Evolutionary conservation across 2,888 invertebrate species (phyloP), one percentile per base, ranked within the genome.

Genomic region (Hypomecis atomaria): DNA sequence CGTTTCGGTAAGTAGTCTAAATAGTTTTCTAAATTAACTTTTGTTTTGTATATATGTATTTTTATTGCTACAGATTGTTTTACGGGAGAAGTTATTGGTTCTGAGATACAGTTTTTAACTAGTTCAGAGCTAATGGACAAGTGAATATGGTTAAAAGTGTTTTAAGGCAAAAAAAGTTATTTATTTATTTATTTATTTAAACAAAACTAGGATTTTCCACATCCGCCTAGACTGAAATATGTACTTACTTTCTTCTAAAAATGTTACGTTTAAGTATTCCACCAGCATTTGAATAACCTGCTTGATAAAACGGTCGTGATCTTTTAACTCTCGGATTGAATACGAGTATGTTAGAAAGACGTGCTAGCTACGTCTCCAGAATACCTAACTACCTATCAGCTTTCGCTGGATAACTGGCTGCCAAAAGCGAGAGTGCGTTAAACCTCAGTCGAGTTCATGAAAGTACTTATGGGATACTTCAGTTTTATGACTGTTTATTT

Each of bases 311-410:
- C 67, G 60, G 57, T 61, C 71, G 70, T 77, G 77, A 77, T 77
- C 79, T 77, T 69, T 71, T 71, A 71, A 72, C 74, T 73, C 73
- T 65, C 73, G 74, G 75, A 77, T 78, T 78, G 72, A 75, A 75
- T 74, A 73, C 71, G 71, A 68, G 65, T 63, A 65, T 63, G 62
- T 59, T 66, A 13, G 67, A 43, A 56, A 60, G 65, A 60, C 65
- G 60, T 57, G 60, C 45, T 37, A 4, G 57, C 49, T 68, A 66
- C 71, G 71, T 65, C 53, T 60, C 43, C 49, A 59, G 72, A 72
- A 72, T 72, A 62, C 42, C 59, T 66, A 72, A 68, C 60, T 62
- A 72, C 66, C 60, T 62, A 68, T 66, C 62, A 68, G 71, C 71
- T 72, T 72, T 72, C 72, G 59, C 65, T 65, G 62, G 65, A 59